Evolutionary conservation across 2,797 vertebrate genomes (phyloP), one percentile per base, ranked within the genome.

Genomic region (Naso thynnoides): DNA sequence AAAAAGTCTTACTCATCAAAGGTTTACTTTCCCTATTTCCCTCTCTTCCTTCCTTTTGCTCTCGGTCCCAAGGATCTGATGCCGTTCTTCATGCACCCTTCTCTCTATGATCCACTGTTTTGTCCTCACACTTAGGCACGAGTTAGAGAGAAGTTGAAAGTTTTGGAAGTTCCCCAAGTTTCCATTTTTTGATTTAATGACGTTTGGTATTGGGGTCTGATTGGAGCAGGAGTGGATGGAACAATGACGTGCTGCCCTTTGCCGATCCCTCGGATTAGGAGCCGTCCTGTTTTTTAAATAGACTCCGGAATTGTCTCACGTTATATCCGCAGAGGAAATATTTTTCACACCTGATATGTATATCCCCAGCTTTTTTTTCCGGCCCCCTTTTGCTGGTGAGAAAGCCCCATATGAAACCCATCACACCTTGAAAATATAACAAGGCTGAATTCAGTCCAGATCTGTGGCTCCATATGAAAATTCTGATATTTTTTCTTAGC

Each of bases 1-100:
- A 93, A 89, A 92, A 92, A 92, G 89, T 92, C 91, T 90, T 92
- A 89, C 88, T 92, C 92, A 91, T 94, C 91, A 94, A 92, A 92
- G 91, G 86, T 93, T 91, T 87, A 84, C 84, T 89, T 78, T 90
- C 81, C 79, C 70, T 73, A 83, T 57, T 57, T 70, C 49, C 75
- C 71, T 48, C 45, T 82, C 76, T 78, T 72, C 72, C 84, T 78
- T 74, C 77, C 78, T 75, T 83, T 74, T 47, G 77, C 85, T 70
- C 89, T 86, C 72, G 13, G 63, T 86, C 81, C 85, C 83, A 53
- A 73, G 70, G 80, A 87, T 90, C 86, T 84, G 55, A 76, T 49
- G 65, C 67, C 8, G n/a, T 66, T 89, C 84, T 77, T 31, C 71
- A 50, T 63, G 66, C 73, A 13, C 82, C 45, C 70, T 79, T 81